Evolutionary conservation across 2,797 vertebrate species (phyloP), one percentile per base, ranked within the genome.

Genomic region (Trachops cirrhosus): DNA sequence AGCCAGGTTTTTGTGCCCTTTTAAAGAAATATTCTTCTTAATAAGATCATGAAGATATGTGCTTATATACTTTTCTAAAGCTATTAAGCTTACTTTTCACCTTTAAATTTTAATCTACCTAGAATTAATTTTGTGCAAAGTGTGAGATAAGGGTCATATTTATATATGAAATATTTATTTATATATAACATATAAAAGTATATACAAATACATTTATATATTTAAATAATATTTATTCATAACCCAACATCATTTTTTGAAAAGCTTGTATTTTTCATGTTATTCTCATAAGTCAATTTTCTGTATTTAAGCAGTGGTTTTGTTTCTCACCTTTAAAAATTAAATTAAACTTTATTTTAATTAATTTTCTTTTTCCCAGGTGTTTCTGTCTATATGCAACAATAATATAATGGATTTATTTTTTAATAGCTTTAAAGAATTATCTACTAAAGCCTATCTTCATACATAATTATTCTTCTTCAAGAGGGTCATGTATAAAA

Each of bases 301-400:
- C 75, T 37, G 32, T 64, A 34, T 41, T 48, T 75, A 86, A 71
- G 2, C 19, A 26, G 16, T 86, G 24, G 18, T 22, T 89, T 15
- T 70, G 15, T 93, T 89, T 92, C 44, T 89, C 68, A 32, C 29
- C 24, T 86, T 93, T 86, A 21, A 12, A 83, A 77, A 86, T 75
- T 82, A 86, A 80, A 86, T 59, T 82, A 79, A 78, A 88, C n/a
- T 80, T 79, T 52, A 83, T 80, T 41, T 79, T 68, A 86, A 92
- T 59, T 64, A 18, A 75, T 59, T 90, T 93, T 22, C 41, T 62
- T 71, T 78, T 87, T 71, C 34, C 15, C 37, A 48, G 18, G 6
- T 85, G 21, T 67, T 87, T 90, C 26, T 48, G 3, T 75, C 32
- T 84, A 50, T 9, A 54, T 37, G 5, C 0, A 75, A 46, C 6